Base-by-base conservation (phyloP, 2,797 vertebrate genomes). In the Syngnathus rostellatus region DNA sequence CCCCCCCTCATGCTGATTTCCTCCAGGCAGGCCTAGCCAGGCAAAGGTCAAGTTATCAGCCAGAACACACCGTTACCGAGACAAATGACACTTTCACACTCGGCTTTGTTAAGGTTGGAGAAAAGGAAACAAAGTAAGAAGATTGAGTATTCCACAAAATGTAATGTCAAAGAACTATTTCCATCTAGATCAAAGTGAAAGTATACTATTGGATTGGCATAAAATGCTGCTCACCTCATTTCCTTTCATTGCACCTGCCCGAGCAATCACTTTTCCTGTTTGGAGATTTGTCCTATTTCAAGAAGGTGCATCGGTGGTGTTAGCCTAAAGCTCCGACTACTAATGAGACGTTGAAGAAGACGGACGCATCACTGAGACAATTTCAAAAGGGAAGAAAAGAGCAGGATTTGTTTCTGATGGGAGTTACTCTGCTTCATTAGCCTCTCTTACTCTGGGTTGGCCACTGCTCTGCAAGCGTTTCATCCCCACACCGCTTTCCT, bases 281-380 rank as follows among this genome's bases (percentile, higher is more conserved):
- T 65, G 43, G 62, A 73, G 74, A 65, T 74, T 73, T 43, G 16
- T 80, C 77, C 64, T 71, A 65, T 81, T 69, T 71, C 72, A 68
- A 69, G 74, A 74, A 70, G 75, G 68, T 54, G 69, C 73, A 67
- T n/a, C n/a, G n/a, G n/a, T n/a, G 72, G 74, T 67, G 78, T 83
- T 77, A 68, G 72, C 84, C 75, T 54, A 66, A 80, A 85, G 81
- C 79, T 71, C 25, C 2, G 8, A 79, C 69, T 72, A 53, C 79
- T 87, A 88, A 87, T 84, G 82, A 88, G 85, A 85, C 67, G 40
- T 83, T 83, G 68, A 83, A 73, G 76, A 76, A 72, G 77, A 81
- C 71, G 77, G 78, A 81, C 69, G 70, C 70, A 75, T 69, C 76
- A 82, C 72, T 77, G 79, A 80, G 71, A 74, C 70, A 60, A 66